Conservation (phyloP, 2,888 invertebrate genomes). For the Rhagonycha lutea region DNA sequence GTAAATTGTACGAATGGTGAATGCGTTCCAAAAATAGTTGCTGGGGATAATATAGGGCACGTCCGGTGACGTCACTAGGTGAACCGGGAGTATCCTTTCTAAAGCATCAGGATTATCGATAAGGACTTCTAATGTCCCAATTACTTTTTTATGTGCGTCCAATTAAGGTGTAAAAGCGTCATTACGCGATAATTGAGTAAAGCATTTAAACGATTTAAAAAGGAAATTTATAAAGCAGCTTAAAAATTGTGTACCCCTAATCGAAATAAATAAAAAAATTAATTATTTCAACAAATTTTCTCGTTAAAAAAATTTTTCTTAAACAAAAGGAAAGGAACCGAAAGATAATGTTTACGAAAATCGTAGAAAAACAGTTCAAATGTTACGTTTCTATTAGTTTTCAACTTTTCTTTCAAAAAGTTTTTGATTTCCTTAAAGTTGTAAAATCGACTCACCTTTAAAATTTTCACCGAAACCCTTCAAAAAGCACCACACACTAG, state of each 20-base stretch:
- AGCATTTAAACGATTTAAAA: background rate
- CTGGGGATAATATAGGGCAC: constrained; percentile 14
- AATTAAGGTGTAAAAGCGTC: background rate
- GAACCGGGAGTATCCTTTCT: constrained; percentile 11
- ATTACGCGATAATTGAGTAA: background rate
- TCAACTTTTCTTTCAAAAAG: background rate
- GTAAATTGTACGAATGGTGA: constrained; percentile 9
- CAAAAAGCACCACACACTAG: constrained; percentile 12
- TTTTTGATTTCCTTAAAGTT: background rate
- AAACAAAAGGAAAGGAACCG: background rate
- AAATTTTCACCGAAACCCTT: constrained; percentile 5
- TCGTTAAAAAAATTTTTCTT: background rate
- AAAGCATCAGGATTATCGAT: constrained; percentile 5
- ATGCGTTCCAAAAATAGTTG: constrained; percentile 14
- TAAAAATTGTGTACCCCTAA: background rate
- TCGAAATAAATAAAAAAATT: background rate
- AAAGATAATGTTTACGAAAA: background rate
- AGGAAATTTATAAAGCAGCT: background rate
- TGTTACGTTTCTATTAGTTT: background rate
- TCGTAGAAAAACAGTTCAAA: background rate
- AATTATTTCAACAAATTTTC: no score
- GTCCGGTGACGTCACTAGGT: constrained; percentile 18
- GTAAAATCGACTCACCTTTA: constrained; percentile 16
- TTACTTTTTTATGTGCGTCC: background rate
- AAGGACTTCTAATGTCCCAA: background rate